Evolutionary conservation across 2,113 vertebrate genomes (phyloP).

Genomic region (Mastomys natalensis): DNA sequence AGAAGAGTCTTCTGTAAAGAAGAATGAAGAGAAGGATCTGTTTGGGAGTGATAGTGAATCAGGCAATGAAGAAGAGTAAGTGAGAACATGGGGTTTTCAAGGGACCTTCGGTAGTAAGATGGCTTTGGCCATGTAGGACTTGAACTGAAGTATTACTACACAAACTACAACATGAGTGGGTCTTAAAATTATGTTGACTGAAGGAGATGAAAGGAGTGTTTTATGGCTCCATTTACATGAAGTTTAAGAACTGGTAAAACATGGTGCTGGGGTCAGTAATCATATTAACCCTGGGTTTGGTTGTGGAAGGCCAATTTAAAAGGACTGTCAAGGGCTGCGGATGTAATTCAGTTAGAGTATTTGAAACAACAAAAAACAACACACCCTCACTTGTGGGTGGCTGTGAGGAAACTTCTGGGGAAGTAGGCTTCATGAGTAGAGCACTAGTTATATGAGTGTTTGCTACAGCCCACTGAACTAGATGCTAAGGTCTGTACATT

Average conservation of each 20-base stretch:
- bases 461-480: background rate
- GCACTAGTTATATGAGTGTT: background rate
- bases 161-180: background rate
- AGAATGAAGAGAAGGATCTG: slow-evolving; percentile 93
- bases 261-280: background rate
- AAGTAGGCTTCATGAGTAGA: background rate
- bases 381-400: background rate
- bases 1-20: slow-evolving; percentile 82
- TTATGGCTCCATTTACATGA: background rate
- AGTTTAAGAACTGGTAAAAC: background rate
- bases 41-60: slow-evolving; percentile 99
- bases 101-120: background rate
- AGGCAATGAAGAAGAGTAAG: slow-evolving; percentile 97
- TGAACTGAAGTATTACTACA: background rate
- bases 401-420: background rate
- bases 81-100: slow-evolving; percentile 51
- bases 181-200: background rate
- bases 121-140: background rate
- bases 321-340: background rate
- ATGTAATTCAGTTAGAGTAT: background rate
- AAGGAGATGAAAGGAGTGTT: background rate
- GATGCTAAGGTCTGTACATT: background rate
- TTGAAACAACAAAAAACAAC: background rate
- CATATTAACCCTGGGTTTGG: background rate
- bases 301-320: background rate